Conservation (phyloP, 23 tunicate genomes). For the Aplidium turbinatum region DNA sequence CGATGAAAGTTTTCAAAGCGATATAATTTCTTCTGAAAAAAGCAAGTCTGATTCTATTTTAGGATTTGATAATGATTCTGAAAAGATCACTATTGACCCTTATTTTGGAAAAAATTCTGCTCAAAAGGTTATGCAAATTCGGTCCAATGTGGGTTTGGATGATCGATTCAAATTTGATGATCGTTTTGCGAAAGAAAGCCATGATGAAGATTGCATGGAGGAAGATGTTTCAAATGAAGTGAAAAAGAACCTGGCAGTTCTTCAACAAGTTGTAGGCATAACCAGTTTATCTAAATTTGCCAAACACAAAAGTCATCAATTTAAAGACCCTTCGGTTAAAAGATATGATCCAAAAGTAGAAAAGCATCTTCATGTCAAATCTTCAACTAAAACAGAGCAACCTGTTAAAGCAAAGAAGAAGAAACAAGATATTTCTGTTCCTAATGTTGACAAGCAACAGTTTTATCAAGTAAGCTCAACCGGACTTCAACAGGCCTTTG, state of each 20-base stretch:
- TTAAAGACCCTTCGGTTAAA: conserved; percentile 38
- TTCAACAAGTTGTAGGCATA: conserved; percentile 53
- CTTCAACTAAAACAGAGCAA: background rate
- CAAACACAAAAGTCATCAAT: background rate
- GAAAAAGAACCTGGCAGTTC: conserved; percentile 34
- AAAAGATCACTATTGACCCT: background rate
- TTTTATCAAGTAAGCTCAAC: conserved; percentile 5
- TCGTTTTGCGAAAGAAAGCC: conserved; percentile 30
- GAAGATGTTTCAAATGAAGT: conserved; percentile 5
- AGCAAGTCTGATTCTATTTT: background rate
- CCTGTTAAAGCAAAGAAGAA: background rate
- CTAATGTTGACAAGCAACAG: conserved; percentile 18
- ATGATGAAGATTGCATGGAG: background rate
- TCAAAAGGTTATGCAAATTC: background rate
- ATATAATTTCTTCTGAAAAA: background rate
- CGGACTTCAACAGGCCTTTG: background rate
- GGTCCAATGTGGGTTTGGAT: conserved; percentile 20
- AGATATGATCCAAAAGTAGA: conserved; percentile 48
- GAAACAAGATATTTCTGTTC: background rate
- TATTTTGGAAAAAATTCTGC: background rate
- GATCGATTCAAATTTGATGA: conserved; percentile 53
- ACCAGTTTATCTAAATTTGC: background rate
- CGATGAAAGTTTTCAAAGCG: background rate
- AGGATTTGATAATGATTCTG: conserved; percentile 2
- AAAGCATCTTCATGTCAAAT: conserved; percentile 5